Evolutionary conservation across 1,140 invertebrate species (phyloP).

Genomic region (Brachionus asplanchnoidis): DNA sequence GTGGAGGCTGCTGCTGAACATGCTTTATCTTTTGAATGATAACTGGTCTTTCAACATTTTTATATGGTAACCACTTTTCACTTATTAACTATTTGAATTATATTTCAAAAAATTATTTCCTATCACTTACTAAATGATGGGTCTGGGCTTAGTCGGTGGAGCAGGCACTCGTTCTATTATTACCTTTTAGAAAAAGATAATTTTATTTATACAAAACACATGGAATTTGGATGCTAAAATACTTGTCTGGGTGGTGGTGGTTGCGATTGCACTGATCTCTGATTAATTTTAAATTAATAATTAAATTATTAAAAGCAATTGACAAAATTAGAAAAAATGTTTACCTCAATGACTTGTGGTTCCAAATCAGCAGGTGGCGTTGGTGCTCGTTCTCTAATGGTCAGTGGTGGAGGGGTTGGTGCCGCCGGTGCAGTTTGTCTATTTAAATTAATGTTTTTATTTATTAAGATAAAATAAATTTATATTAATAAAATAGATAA

Average conservation of each 20-base stretch:
- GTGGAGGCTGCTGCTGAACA: background rate
- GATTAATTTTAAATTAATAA: background rate
- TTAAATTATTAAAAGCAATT: no score
- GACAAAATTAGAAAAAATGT: background rate
- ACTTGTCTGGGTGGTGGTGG: constrained; percentile 38
- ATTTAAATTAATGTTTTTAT: background rate
- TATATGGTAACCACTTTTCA: constrained; percentile 42
- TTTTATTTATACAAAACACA: background rate
- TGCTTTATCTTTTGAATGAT: constrained; percentile 39
- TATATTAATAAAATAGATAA: no score
- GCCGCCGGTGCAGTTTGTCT: constrained; percentile 35
- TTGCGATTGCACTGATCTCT: background rate
- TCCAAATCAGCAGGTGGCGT: constrained; percentile 25
- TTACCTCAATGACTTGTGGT: constrained; percentile 34
- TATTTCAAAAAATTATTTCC: background rate
- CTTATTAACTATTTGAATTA: background rate
- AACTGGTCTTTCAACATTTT: constrained; percentile 6
- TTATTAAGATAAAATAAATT: no score
- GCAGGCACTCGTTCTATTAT: constrained; percentile 35
- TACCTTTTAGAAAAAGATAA: background rate
- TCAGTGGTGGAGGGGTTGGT: constrained; percentile 21
- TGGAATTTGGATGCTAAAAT: background rate
- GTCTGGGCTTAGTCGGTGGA: constrained; percentile 35
- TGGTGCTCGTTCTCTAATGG: constrained; percentile 30
- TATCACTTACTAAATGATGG: constrained; percentile 36